Evolutionary conservation across 2,888 invertebrate species (phyloP).

Genomic region (Nymphalis urticae): DNA sequence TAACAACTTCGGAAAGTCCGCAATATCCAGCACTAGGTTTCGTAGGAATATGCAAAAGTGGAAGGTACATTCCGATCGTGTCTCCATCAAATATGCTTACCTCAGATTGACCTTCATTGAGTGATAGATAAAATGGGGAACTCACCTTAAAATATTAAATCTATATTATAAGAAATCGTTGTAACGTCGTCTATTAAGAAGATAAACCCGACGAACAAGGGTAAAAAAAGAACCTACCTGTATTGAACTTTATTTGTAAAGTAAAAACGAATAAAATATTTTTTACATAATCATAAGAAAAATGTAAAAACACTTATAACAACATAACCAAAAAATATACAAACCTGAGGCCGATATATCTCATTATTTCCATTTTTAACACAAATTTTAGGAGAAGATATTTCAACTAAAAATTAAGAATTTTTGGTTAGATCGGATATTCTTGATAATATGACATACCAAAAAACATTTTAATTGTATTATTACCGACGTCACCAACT

Average conservation of each 20-base stretch:
- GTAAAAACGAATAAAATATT: not conserved
- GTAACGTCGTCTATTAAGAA: too few relatives aligned
- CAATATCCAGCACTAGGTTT: constrained; percentile 82
- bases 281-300: too few relatives aligned
- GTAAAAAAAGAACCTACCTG: too few relatives aligned
- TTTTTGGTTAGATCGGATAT: not conserved
- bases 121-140: constrained; percentile 83
- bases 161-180: not conserved
- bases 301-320: not conserved
- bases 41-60: constrained; percentile 84
- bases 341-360: constrained; percentile 83
- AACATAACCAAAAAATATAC: constrained; percentile 13
- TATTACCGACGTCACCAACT: constrained; percentile 86
- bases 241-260: not conserved
- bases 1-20: constrained; percentile 79
- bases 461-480: constrained; percentile 31
- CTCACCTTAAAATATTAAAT: constrained; percentile 67
- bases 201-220: too few relatives aligned
- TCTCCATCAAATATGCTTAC: constrained; percentile 82
- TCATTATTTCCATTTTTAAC: constrained; percentile 82
- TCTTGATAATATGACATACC: not conserved
- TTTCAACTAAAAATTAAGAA: constrained; percentile 80
- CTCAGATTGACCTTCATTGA: constrained; percentile 85
- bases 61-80: constrained; percentile 68
- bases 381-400: constrained; percentile 84